A percentile compares a stretch with the other conserved stretches of the same genome.
These are phyloP conservation scores for Ginglymostoma cirratum DNA, from an alignment of 2,113 vertebrate genomes.

Conservation along the genomic window DNA sequence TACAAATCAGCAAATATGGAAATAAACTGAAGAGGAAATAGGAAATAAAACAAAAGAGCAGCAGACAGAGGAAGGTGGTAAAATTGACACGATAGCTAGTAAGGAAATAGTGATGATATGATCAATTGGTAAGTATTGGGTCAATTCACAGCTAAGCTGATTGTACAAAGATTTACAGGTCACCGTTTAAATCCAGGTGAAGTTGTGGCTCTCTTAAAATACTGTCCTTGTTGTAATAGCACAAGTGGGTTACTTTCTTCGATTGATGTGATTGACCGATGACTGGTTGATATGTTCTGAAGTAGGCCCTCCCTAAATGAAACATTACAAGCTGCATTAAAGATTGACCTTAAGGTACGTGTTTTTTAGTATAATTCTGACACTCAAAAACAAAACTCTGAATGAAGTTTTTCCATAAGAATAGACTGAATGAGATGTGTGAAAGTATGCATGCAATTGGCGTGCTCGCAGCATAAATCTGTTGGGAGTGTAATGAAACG, in stretches of 20 bases:
- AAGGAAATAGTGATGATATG: background rate
- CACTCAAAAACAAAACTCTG: background rate
- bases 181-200: background rate
- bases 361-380: background rate
- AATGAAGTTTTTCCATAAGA: background rate
- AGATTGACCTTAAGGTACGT: background rate
- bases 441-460: background rate
- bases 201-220: background rate
- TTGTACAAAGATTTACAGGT: no score
- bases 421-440: no score
- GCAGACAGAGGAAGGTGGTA: background rate
- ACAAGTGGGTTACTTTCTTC: background rate
- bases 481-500: background rate
- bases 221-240: no score
- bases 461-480: background rate
- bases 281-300: background rate
- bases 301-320: background rate
- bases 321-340: background rate
- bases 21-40: background rate
- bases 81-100: background rate
- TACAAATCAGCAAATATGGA: background rate
- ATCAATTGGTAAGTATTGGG: background rate
- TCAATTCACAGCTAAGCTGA: background rate
- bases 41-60: background rate
- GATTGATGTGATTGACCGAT: background rate